Evolutionary conservation across 1,140 invertebrate genomes (phyloP).

Genomic region (Monochamus saltuarius): DNA sequence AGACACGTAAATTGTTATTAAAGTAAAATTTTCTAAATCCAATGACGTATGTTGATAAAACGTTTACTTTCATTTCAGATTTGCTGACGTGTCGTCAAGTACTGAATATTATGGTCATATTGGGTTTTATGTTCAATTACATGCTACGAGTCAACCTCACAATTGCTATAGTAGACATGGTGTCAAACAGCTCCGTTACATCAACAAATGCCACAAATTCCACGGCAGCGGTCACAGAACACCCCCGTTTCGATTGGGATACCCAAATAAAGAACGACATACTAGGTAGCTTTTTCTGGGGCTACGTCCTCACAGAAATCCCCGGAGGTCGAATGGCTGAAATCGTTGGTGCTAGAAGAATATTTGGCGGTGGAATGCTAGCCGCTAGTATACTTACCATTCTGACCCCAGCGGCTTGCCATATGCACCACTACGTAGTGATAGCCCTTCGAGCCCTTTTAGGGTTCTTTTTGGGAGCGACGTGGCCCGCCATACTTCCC

Average conservation of each 20-base stretch:
- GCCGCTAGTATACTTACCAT: slow-evolving; percentile 79
- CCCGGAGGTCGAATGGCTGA: slow-evolving; percentile 85
- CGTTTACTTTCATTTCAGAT: slow-evolving; percentile 31
- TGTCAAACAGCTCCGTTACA: slow-evolving; percentile 54
- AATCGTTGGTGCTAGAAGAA: slow-evolving; percentile 74
- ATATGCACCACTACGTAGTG: slow-evolving; percentile 61
- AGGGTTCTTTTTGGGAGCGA: slow-evolving; percentile 79
- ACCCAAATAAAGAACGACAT: slow-evolving; percentile 65
- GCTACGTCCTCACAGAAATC: slow-evolving; percentile 84
- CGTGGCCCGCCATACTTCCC: slow-evolving; percentile 88
- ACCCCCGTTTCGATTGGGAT: slow-evolving; percentile 28
- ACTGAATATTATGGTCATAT: slow-evolving; percentile 79
- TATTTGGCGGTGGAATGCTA: slow-evolving; percentile 84
- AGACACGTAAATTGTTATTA: no score
- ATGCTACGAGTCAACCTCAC: slow-evolving; percentile 85
- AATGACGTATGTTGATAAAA: no score
- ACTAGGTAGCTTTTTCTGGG: slow-evolving; percentile 86
- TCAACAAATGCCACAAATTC: slow-evolving; percentile 7
- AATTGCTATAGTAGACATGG: slow-evolving; percentile 87
- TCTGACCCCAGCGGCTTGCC: slow-evolving; percentile 74
- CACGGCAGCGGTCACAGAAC: slow-evolving; percentile 44
- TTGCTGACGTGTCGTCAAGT: slow-evolving; percentile 73
- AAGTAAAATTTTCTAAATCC: no score
- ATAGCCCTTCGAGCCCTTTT: slow-evolving; percentile 65
- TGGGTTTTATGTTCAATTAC: slow-evolving; percentile 87